These are phyloP conservation scores for Torymus auratus DNA, from an alignment of 2,888 invertebrate species.

Conservation along the genomic window DNA sequence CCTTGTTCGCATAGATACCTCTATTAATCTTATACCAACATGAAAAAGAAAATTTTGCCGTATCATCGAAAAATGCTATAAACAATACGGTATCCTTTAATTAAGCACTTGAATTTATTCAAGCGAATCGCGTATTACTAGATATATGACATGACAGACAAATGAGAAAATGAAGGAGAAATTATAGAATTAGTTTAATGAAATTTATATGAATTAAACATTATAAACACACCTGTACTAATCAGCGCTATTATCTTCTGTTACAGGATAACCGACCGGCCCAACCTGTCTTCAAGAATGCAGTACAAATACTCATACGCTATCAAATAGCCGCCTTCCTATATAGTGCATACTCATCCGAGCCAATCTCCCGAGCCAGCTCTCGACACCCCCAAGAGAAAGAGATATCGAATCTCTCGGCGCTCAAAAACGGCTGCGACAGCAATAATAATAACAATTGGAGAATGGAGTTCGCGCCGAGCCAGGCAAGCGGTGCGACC, in stretches of 20 bases:
- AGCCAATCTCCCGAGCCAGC: no score
- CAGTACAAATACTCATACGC: neutral
- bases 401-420: neutral
- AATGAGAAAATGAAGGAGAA: no score
- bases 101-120: no score
- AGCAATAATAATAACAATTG: no score
- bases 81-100: neutral
- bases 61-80: neutral
- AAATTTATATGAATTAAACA: no score
- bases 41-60: neutral
- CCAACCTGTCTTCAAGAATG: neutral
- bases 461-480: constrained; percentile 80
- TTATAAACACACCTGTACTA: no score
- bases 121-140: no score
- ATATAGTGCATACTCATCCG: neutral
- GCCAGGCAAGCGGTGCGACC: constrained; percentile 62
- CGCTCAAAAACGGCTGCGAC: neutral
- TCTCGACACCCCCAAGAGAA: no score
- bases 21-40: constrained; percentile 8
- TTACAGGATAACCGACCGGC: constrained; percentile 1
- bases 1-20: neutral
- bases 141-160: no score
- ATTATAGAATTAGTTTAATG: no score
- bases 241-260: constrained; percentile 2
- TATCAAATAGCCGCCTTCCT: neutral